Evolutionary conservation across 2,888 invertebrate species (phyloP).

Genomic region (Hydriomena furcata): DNA sequence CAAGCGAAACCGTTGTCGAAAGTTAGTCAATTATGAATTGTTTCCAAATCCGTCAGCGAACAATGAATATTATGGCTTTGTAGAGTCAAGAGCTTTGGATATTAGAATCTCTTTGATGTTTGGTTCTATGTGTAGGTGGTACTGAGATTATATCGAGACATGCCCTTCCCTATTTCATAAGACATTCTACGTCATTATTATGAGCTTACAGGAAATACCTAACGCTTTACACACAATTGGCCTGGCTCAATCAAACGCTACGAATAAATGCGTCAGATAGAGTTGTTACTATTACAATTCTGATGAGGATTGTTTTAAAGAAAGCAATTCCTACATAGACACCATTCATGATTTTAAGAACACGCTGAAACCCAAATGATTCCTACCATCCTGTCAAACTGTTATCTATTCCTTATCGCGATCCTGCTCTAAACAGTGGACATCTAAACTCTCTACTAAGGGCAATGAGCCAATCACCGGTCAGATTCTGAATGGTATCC

Average conservation of each 20-base stretch:
- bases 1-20: no score
- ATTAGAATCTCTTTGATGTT: not conserved
- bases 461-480: not conserved
- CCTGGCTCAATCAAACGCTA: no score
- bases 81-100: not conserved
- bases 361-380: no score
- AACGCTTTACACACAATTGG: no score
- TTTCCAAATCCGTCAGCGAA: not conserved
- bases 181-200: no score
- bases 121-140: not conserved
- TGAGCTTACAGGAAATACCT: no score
- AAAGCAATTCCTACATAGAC: no score
- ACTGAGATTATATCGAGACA: not conserved
- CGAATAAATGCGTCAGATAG: no score
- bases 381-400: not conserved
- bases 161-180: not conserved
- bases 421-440: not conserved
- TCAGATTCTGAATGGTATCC: not conserved
- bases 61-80: not conserved
- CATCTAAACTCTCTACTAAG: no score
- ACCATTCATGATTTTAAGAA: no score
- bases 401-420: not conserved
- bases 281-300: no score
- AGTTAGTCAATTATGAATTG: not conserved
- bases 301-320: no score